phyloP scores from a whole-genome alignment of 92 coral and sea anemone species.

The Parazoanthus atlanticus region DNA sequence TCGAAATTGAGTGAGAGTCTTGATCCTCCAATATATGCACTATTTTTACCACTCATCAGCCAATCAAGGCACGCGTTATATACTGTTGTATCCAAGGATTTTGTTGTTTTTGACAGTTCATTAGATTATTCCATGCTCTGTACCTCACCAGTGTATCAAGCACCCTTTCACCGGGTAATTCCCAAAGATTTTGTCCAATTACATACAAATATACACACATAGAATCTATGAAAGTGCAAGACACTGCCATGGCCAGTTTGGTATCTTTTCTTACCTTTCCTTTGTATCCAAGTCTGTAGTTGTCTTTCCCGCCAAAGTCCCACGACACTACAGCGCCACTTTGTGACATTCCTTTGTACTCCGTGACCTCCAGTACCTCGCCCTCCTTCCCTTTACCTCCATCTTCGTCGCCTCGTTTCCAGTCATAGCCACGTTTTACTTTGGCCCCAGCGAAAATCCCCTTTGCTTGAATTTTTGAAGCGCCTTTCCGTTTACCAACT shows the following conservation, averaged over 20 bases:
- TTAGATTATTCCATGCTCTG: too few species aligned
- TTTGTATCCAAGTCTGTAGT: neutral
- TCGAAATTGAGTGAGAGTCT: too few species aligned
- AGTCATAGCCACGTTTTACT: slow-evolving; percentile 68
- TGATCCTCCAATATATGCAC: too few species aligned
- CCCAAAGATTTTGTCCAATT: too few species aligned
- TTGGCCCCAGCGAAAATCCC: slow-evolving; percentile 70
- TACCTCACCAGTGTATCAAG: too few species aligned
- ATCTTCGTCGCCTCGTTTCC: slow-evolving; percentile 64
- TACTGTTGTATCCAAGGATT: too few species aligned
- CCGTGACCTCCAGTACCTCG: slow-evolving; percentile 48
- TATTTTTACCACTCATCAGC: too few species aligned
- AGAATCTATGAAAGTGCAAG: neutral
- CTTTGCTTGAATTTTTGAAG: slow-evolving; percentile 54
- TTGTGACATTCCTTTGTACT: neutral
- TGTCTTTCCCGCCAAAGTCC: too few species aligned
- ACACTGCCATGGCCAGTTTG: neutral
- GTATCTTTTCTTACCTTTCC: neutral
- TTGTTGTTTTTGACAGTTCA: too few species aligned
- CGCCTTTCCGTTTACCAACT: slow-evolving; percentile 66
- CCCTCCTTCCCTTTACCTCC: slow-evolving; percentile 58
- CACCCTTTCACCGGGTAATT: too few species aligned
- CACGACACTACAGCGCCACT: too few species aligned
- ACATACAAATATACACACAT: neutral
- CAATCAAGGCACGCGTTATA: too few species aligned